phyloP scores from a whole-genome alignment of 1,140 invertebrate genomes.

The Myzus persicae region DNA sequence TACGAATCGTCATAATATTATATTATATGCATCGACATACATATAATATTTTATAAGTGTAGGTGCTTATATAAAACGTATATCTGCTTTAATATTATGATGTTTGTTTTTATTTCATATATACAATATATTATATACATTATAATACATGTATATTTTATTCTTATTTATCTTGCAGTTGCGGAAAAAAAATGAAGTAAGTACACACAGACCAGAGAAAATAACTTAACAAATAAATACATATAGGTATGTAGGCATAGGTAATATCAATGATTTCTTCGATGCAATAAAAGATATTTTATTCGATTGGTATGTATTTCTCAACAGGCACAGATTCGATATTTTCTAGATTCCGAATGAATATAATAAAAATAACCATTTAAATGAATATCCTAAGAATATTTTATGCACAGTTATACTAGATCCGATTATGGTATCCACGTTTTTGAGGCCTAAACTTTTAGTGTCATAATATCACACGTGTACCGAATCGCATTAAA shows the following conservation, averaged over 20 bases:
- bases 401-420: neutral
- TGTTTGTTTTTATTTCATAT: constrained; percentile 18
- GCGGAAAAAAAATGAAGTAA: neutral
- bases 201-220: neutral
- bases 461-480: neutral
- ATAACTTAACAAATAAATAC: neutral
- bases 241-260: neutral
- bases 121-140: no score
- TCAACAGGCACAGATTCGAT: neutral
- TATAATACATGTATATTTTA: no score
- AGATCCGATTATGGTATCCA: constrained; percentile 5
- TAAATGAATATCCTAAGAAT: neutral
- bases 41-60: neutral
- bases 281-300: neutral
- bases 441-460: constrained; percentile 2
- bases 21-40: neutral
- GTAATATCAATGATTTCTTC: neutral
- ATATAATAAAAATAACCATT: constrained; percentile 22
- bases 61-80: neutral
- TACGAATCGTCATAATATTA: neutral
- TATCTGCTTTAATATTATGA: neutral
- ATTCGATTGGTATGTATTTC: neutral
- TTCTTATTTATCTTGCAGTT: neutral
- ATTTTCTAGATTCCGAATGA: neutral
- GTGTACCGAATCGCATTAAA: neutral